Conservation (phyloP, 2,797 vertebrate genomes). For the Sebastes vulpes region DNA sequence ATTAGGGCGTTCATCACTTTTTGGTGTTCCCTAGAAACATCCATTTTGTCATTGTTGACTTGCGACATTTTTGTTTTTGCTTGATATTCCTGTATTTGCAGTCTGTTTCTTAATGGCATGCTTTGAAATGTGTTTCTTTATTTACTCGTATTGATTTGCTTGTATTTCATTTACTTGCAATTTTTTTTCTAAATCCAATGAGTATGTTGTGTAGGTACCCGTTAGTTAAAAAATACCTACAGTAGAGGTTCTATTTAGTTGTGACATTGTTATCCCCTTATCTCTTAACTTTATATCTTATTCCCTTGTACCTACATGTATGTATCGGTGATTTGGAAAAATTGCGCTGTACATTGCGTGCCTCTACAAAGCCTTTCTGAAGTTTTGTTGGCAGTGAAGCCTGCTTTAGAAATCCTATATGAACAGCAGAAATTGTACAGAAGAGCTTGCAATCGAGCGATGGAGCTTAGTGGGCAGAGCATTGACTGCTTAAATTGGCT, state of each 20-base stretch:
- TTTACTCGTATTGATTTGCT: background rate
- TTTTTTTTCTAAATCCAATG: background rate
- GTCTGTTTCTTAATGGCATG: background rate
- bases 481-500: background rate
- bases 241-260: background rate
- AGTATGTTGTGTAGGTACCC: background rate
- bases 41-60: background rate
- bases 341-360: background rate
- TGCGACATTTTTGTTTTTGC: background rate
- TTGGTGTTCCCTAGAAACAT: background rate
- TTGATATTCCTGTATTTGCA: background rate
- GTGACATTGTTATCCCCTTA: background rate
- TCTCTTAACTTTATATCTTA: background rate
- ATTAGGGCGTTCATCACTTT: background rate
- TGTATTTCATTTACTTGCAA: background rate
- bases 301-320: background rate
- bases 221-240: background rate
- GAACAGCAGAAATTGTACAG: background rate
- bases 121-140: background rate
- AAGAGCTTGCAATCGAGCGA: background rate
- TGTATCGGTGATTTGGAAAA: background rate
- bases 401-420: background rate
- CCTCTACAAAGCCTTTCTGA: background rate
- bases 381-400: background rate
- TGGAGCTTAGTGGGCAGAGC: background rate